Base-by-base conservation (phyloP, 2,113 vertebrate genomes). In the Atlantisia rogersi region DNA sequence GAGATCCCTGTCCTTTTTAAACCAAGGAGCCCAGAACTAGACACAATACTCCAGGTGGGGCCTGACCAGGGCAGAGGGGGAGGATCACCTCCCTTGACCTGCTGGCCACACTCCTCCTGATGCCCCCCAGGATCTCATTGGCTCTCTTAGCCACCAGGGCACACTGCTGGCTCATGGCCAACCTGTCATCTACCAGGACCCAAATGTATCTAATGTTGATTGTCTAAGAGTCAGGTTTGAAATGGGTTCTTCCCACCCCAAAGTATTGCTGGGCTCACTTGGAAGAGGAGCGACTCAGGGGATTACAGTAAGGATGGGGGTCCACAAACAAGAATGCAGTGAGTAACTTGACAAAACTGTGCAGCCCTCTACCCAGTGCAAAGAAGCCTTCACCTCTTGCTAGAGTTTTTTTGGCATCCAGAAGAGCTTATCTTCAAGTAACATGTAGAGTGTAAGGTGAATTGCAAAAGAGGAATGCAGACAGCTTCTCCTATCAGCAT, bases 381-480 rank as follows among this genome's bases (percentile, higher is more conserved):
- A 40, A 92, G 88, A 53, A 97, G 69, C 95, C 97, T 96, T 97
- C 96, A 96, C 92, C 86, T 96, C 92, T 97, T 88, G 82, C 88
- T 90, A 90, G 55, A 94, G 77, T 63, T 81, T 94, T 82, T 95
- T 86, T 88, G 96, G 95, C 96, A 96, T 78, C 80, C 42, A 90
- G 39, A 58, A 84, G 48, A 70, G 87, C 87, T 96, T 97, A 97
- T 97, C 97, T 95, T 79, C 16, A 2, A 87, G 73, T 63, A 93
- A 82, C 77, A 18, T 94, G 87, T 79, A 84, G 79, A 92, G 84
- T 22, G 60, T 93, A 94, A 95, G 92, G 91, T 94, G 92, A 80
- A 94, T 67, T 91, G 53, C 95, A 95, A 87, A 62, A 75, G 96
- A 97, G 92, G 95, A 97, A 97, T 96, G 97, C 86, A 94, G 97